Percentiles rank a stretch among this genome's conserved stretches.
phyloP scores from a whole-genome alignment of 2,113 vertebrate genomes.

The Octodon degus region DNA sequence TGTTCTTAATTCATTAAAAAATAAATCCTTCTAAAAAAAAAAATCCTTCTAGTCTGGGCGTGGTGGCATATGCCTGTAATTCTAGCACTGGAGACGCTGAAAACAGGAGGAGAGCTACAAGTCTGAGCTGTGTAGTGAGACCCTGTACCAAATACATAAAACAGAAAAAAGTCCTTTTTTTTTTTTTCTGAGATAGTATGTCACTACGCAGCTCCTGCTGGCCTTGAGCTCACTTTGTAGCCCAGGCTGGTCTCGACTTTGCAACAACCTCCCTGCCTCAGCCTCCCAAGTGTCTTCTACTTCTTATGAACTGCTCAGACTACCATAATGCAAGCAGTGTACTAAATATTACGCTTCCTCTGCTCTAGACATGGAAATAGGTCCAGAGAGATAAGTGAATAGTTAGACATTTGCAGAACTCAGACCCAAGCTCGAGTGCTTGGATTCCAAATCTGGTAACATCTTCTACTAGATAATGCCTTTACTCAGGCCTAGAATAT shows the following conservation, averaged over 20 bases:
- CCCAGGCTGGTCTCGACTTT: too few relatives aligned
- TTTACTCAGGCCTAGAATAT: slow-evolving; percentile 17
- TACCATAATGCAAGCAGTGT: not conserved
- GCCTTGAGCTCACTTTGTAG: too few relatives aligned
- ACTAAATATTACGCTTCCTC: slow-evolving; percentile 39
- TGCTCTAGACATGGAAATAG: slow-evolving; percentile 53
- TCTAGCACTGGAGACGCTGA: too few relatives aligned
- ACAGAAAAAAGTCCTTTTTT: too few relatives aligned
- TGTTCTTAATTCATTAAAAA: slow-evolving; percentile 42
- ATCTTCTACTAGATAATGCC: slow-evolving; percentile 36
- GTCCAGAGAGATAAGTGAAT: slow-evolving; percentile 51
- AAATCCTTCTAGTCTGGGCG: not conserved
- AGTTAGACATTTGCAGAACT: slow-evolving; percentile 50
- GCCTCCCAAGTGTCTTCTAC: not conserved
- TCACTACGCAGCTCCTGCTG: too few relatives aligned
- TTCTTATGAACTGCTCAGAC: slow-evolving; percentile 25
- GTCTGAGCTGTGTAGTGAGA: too few relatives aligned
- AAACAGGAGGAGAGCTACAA: too few relatives aligned
- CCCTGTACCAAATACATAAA: too few relatives aligned
- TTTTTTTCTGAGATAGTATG: too few relatives aligned
- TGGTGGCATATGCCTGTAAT: too few relatives aligned
- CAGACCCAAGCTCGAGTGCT: slow-evolving; percentile 34
- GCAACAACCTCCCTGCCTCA: too few relatives aligned
- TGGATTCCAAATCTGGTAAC: slow-evolving; percentile 48
- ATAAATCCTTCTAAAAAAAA: slow-evolving; percentile 6